Evolutionary conservation across 92 coral and sea anemone genomes (phyloP), one percentile per base, ranked within the genome.

Genomic region (Parazoanthus atlanticus): DNA sequence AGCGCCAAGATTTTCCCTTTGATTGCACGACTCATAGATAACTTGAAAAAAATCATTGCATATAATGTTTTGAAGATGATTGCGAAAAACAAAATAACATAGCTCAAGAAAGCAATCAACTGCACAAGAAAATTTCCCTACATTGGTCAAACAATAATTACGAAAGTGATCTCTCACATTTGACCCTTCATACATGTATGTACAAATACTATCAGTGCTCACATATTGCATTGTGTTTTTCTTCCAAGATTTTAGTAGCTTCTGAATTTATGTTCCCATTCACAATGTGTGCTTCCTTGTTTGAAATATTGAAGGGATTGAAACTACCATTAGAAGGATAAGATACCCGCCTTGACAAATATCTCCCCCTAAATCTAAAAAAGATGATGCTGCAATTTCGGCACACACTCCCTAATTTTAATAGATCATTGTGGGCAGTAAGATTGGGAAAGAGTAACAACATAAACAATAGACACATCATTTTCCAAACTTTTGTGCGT

Each of bases 71-170:
- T 86, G 79, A 77, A 91, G 91, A 89, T 81, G 90, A 76, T 70
- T 78, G 19, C 61, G 8, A 30, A 93, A 93, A 81, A 84, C 82
- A 64, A 76, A 40, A 89, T 66, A 91, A 69, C 89, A 74, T 26
- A 91, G 88, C 56, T 91, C 93, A 30, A 89, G 91, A 86, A 91
- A 91, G 83, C 86, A 91, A 89, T 93, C 94, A 89, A 93, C 91
- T 89, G 96, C 96, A 91, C 92, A 93, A 28, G 92, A 93, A 64
- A 86, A 91, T 80, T 85, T 93, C 75, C 96, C 92, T 56, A 85
- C 86, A 56, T 76, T 15, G 89, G 79, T 91, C 40, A 93, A 91
- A 46, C 96, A 93, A 66, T 93, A 91, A 89, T 91, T 89, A 54
- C 78, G 88, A 54, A 93, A 93, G 47, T 91, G 89, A 80, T 76